Conservation (phyloP, 2,113 vertebrate genomes). For the Channa argus region DNA sequence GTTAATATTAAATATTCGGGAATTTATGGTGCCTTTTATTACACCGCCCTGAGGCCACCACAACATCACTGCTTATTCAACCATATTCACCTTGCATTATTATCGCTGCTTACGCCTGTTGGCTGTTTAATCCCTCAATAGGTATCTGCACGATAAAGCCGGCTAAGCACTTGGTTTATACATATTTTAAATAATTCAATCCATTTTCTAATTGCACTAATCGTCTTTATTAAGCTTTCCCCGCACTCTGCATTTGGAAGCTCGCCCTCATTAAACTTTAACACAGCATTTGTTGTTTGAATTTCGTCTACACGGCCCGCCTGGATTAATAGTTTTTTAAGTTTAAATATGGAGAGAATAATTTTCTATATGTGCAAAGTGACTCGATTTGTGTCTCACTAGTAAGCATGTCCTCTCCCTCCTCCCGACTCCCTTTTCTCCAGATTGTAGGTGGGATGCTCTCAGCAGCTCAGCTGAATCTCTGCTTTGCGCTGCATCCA, state of each 20-base stretch:
- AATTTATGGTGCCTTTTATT: too few relatives aligned
- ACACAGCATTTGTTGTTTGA: background rate
- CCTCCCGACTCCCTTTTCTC: constrained; percentile 58
- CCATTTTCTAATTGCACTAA: too few relatives aligned
- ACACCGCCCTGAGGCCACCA: too few relatives aligned
- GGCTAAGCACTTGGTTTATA: too few relatives aligned
- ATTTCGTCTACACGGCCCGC: too few relatives aligned
- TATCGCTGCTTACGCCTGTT: background rate
- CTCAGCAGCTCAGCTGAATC: constrained; percentile 49
- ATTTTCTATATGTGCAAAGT: constrained; percentile 7
- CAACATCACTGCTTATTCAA: background rate
- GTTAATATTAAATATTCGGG: background rate
- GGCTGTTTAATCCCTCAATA: background rate
- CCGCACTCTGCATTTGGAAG: rapidly evolving
- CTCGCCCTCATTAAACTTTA: background rate
- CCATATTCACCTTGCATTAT: background rate
- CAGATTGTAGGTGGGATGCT: constrained; percentile 65
- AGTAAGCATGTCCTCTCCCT: constrained; percentile 20
- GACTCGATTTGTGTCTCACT: constrained; percentile 25
- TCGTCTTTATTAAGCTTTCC: too few relatives aligned
- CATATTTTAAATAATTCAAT: too few relatives aligned
- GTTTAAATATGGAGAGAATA: background rate
- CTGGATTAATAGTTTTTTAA: too few relatives aligned
- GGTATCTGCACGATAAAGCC: background rate
- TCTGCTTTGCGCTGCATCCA: constrained; percentile 52